Evolutionary conservation across 2,888 invertebrate species (phyloP).

Genomic region (Phortica okadai): DNA sequence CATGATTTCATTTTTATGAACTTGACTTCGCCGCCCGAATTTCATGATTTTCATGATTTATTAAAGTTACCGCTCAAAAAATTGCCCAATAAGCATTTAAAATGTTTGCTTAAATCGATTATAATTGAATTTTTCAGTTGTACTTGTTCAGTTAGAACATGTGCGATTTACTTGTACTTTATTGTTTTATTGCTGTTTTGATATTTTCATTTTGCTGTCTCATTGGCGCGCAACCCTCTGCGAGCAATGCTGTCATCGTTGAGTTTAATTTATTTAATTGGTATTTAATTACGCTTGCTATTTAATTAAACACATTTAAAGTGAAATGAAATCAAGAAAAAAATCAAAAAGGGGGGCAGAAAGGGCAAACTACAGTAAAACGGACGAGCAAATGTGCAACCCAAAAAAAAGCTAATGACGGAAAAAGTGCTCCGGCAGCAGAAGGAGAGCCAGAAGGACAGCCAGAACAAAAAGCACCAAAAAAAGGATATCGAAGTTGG

Average conservation of each 20-base stretch:
- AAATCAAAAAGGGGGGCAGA: no score
- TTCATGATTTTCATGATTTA: conserved; percentile 7
- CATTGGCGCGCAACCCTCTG: not conserved
- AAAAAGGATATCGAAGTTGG: conserved; percentile 21
- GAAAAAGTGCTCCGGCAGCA: not conserved
- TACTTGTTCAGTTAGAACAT: no score
- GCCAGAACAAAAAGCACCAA: not conserved
- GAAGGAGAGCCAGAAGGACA: not conserved
- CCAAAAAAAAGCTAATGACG: not conserved
- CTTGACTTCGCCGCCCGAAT: conserved; percentile 57
- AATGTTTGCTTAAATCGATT: no score
- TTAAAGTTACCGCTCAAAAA: conserved; percentile 12
- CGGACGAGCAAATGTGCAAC: not conserved
- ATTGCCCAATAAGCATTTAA: no score
- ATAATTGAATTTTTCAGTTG: no score
- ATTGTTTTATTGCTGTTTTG: not conserved
- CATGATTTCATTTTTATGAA: conserved; percentile 71
- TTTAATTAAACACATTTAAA: conserved; percentile 72
- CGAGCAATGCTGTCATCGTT: conserved; percentile 33
- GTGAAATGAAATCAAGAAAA: not conserved
- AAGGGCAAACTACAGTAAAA: no score
- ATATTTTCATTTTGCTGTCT: not conserved
- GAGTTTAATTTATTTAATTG: conserved; percentile 74
- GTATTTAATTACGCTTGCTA: conserved; percentile 73
- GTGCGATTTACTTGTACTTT: no score